A percentile compares a stretch with the other conserved stretches of the same genome.
phyloP scores from a whole-genome alignment of 2,113 vertebrate species.

The Macrotus californicus region DNA sequence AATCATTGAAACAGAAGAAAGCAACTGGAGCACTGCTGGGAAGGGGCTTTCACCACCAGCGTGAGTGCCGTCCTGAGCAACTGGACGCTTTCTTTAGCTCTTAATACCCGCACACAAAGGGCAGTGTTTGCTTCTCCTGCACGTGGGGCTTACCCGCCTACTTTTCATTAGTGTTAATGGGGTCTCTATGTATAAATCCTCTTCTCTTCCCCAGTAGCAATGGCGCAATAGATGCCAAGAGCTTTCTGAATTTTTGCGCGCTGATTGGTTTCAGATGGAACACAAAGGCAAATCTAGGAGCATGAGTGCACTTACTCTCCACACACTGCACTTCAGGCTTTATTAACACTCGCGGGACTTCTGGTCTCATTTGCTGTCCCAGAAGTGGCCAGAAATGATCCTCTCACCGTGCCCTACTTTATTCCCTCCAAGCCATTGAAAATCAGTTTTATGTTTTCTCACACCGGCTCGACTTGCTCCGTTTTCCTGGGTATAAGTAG shows the following conservation, averaged over 20 bases:
- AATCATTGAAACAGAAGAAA: conserved; percentile 49
- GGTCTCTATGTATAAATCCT: conserved; percentile 24
- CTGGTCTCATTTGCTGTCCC: not conserved
- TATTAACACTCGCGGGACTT: not conserved
- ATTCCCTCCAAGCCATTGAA: not conserved
- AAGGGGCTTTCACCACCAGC: not conserved
- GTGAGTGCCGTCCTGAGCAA: not conserved
- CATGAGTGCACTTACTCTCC: not conserved
- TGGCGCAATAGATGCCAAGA: not conserved
- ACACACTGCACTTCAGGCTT: not conserved
- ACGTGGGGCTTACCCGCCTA: not conserved
- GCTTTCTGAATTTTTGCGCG: not conserved
- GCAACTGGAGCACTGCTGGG: not conserved
- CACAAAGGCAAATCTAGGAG: not conserved
- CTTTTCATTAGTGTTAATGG: conserved; percentile 34
- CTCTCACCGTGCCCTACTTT: fast-evolving
- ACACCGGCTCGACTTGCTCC: not conserved
- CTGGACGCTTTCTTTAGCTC: conserved; percentile 1
- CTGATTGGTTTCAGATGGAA: conserved; percentile 35
- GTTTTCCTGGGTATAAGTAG: not conserved
- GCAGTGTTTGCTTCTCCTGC: conserved; percentile 5
- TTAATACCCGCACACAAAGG: conserved; percentile 32
- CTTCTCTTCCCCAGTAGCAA: not conserved
- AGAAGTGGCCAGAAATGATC: not conserved
- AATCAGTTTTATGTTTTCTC: not conserved